Evolutionary conservation across 2,888 invertebrate species (phyloP).

Genomic region (Hirtodrosophila histrioides): DNA sequence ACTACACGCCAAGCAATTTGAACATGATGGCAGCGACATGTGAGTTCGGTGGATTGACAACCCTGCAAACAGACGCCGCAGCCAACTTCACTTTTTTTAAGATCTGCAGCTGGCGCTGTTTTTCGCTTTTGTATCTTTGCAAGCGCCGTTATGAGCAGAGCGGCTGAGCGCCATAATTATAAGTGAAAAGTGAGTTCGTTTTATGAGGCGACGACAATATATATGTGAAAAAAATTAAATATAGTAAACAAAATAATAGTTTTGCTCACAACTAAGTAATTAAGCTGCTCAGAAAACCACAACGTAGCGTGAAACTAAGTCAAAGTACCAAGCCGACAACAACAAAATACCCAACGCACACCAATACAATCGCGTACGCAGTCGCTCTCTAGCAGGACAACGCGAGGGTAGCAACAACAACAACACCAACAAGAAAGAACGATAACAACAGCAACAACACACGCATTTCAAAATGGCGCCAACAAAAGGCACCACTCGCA

Average conservation of each 20-base stretch:
- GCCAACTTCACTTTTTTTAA: constrained; percentile 53
- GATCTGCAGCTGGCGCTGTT: constrained; percentile 65
- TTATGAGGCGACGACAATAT: constrained; percentile 19
- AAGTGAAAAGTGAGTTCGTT: constrained; percentile 61
- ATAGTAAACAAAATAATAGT: constrained; percentile 8
- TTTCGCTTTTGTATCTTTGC: constrained; percentile 72
- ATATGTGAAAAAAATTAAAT: constrained; percentile 20
- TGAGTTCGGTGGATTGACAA: constrained; percentile 21
- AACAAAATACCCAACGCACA: constrained; percentile 19
- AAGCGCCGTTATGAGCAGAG: constrained; percentile 74
- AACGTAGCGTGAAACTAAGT: constrained; percentile 21
- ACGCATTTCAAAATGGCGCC: constrained; percentile 82
- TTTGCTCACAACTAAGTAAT: constrained; percentile 24
- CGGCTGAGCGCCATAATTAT: constrained; percentile 66
- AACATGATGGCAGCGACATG: constrained; percentile 31
- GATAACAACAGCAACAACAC: constrained; percentile 34
- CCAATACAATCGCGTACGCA: constrained; percentile 22
- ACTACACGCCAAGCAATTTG: not conserved
- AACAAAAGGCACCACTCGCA: constrained; percentile 79
- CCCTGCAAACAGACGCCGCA: constrained; percentile 54
- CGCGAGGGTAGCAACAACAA: constrained; percentile 32
- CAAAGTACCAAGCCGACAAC: constrained; percentile 25
- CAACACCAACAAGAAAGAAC: constrained; percentile 8
- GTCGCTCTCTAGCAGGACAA: constrained; percentile 44
- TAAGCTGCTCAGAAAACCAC: constrained; percentile 4